Base-by-base conservation (phyloP, 2,797 vertebrate genomes). In the Platalea minor region DNA sequence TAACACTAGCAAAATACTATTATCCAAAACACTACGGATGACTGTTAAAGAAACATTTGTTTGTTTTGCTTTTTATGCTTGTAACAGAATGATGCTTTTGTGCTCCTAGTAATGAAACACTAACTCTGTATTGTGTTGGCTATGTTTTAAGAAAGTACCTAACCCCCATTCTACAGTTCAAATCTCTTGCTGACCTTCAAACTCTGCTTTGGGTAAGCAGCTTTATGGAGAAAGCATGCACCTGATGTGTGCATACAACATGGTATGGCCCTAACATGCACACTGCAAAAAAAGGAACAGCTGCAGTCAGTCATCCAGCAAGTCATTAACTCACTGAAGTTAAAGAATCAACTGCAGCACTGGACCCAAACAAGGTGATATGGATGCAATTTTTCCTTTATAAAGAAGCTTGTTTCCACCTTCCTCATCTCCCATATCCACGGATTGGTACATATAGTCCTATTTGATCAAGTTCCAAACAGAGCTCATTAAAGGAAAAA, bases 361-460 rank as follows among this genome's bases (percentile, higher is more conserved):
- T 23, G 24, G 48, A 78, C 29, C 8, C 50, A 68, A 81, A 65
- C 14, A 64, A 83, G 28, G 25, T 17, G 7, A 83, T 21, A 7
- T 5, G 5, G 48, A 83, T 59, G 12, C 7, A 51, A 73, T 51
- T 70, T 69, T 85, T 88, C 35, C 31, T 85, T 81, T 37, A 54
- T 37, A 13, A 72, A 85, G 35, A 5, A 46, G 33, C 7, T 73
- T 76, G 14, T 50, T 88, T 60, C 26, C 54, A 68, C 13, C 23
- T 73, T 86, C 18, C 26, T 68, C 33, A 61, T 15, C 15, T 59
- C 56, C 59, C 29, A 43, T 19, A 93, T 57, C 16, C 35, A 54
- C 41, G 65, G 18, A 57, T 9, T n/a, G 23, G 24, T n/a, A 33
- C 0, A 0, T 16, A 50, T 1, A 70, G 26, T n/a, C 65, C 25